phyloP scores from a whole-genome alignment of 2,888 invertebrate genomes.

The Galeopsomyia nigrocyanea region DNA sequence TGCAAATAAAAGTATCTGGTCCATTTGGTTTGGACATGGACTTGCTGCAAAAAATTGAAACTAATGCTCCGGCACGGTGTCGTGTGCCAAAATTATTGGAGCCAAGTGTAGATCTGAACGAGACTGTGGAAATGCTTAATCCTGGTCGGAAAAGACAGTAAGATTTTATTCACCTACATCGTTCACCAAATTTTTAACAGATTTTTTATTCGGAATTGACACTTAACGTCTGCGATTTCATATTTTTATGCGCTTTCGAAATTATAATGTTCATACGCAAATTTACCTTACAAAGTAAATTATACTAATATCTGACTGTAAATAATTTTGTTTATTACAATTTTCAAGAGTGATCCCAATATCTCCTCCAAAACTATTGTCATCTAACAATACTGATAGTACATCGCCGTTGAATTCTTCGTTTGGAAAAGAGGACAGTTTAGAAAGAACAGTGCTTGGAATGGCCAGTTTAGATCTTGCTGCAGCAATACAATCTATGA shows the following conservation, averaged over 20 bases:
- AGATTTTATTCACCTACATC: slow-evolving; percentile 52
- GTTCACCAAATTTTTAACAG: no score
- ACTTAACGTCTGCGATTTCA: no score
- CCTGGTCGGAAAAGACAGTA: slow-evolving; percentile 56
- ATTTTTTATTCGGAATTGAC: no score
- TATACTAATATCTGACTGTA: background rate
- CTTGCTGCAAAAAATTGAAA: slow-evolving; percentile 79
- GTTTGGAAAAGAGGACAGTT: slow-evolving; percentile 68
- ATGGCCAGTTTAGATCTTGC: slow-evolving; percentile 77
- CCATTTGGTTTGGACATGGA: slow-evolving; percentile 85
- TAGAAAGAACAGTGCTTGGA: slow-evolving; percentile 73
- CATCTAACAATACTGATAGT: slow-evolving; percentile 58
- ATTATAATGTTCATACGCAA: no score
- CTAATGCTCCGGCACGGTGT: slow-evolving; percentile 63
- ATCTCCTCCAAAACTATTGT: slow-evolving; percentile 73
- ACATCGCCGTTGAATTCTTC: slow-evolving; percentile 65
- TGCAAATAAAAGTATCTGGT: slow-evolving; percentile 71
- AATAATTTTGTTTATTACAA: background rate
- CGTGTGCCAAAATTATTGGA: slow-evolving; percentile 67
- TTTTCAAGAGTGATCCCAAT: slow-evolving; percentile 48
- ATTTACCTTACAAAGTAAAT: no score
- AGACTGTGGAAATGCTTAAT: slow-evolving; percentile 53
- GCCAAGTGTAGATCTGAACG: slow-evolving; percentile 60
- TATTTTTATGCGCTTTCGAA: no score
- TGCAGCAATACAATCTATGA: slow-evolving; percentile 76